Conservation (phyloP, 2,797 vertebrate species). For the Chloroceryle amazona region DNA sequence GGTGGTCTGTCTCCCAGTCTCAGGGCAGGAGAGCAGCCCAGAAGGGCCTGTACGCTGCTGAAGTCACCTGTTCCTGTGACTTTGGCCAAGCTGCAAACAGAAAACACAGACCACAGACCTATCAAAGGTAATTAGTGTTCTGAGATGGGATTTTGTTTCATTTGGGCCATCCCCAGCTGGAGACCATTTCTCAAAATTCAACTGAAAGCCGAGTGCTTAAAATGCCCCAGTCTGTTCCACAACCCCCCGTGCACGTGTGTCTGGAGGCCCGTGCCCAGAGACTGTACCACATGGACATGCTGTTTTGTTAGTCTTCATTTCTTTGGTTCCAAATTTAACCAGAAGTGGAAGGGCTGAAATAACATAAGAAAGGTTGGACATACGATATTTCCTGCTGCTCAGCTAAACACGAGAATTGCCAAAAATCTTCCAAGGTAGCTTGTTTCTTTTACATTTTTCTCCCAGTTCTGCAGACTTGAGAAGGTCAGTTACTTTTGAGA, state of each 20-base stretch:
- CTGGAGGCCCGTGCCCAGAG: background rate
- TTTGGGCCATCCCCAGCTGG: background rate
- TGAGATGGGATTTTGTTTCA: background rate
- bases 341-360: conserved; percentile 73
- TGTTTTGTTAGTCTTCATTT: conserved; percentile 47
- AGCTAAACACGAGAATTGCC: conserved; percentile 67
- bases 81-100: background rate
- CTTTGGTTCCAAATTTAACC: conserved; percentile 66
- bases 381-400: conserved; percentile 69
- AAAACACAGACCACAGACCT: background rate
- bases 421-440: conserved; percentile 72
- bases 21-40: background rate
- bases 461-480: conserved; percentile 57
- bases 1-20: background rate
- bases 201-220: background rate
- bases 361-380: conserved; percentile 62
- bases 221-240: background rate
- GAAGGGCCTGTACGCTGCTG: background rate
- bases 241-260: background rate
- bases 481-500: conserved; percentile 69
- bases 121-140: background rate
- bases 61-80: background rate
- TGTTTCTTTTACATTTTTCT: conserved; percentile 72
- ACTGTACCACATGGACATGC: background rate
- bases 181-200: background rate